These are phyloP conservation scores for Gnathonemus echidnorhynchus DNA, from an alignment of 2,113 vertebrate species.

Conservation along the genomic window DNA sequence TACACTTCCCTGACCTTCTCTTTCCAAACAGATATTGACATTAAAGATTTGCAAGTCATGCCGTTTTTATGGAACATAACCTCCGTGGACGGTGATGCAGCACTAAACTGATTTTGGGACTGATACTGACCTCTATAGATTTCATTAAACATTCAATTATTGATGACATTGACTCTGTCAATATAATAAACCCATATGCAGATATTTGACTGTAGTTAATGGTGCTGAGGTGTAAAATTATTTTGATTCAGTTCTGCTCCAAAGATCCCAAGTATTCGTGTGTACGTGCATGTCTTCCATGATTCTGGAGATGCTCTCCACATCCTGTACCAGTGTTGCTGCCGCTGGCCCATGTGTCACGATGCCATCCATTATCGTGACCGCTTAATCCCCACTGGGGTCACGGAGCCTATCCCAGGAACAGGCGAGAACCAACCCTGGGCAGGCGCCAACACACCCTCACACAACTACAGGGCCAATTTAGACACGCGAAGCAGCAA, in stretches of 20 bases:
- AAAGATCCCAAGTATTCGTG: constrained; percentile 18
- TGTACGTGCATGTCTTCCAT: constrained; percentile 23
- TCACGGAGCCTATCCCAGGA: too few relatives aligned
- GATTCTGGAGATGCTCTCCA: constrained; percentile 23
- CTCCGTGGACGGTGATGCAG: background rate
- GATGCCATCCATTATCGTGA: too few relatives aligned
- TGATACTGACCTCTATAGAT: background rate
- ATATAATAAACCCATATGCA: background rate
- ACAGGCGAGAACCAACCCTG: too few relatives aligned
- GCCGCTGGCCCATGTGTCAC: background rate
- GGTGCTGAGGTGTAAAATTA: constrained; percentile 16
- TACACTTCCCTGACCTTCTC: background rate
- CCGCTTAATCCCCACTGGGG: too few relatives aligned
- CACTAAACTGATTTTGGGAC: background rate
- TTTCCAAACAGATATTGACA: background rate
- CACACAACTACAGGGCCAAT: too few relatives aligned
- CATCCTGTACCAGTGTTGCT: constrained; percentile 6
- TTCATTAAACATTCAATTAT: background rate
- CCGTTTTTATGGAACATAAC: background rate
- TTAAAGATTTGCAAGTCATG: background rate
- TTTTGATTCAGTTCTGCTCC: background rate
- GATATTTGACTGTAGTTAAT: background rate
- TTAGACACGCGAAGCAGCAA: too few relatives aligned
- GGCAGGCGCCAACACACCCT: too few relatives aligned
- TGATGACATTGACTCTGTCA: constrained; percentile 15